A percentile compares a stretch with the other conserved stretches of the same genome.
These are phyloP conservation scores for Aporophyla nigra DNA, from an alignment of 2,888 invertebrate genomes.

Conservation along the genomic window DNA sequence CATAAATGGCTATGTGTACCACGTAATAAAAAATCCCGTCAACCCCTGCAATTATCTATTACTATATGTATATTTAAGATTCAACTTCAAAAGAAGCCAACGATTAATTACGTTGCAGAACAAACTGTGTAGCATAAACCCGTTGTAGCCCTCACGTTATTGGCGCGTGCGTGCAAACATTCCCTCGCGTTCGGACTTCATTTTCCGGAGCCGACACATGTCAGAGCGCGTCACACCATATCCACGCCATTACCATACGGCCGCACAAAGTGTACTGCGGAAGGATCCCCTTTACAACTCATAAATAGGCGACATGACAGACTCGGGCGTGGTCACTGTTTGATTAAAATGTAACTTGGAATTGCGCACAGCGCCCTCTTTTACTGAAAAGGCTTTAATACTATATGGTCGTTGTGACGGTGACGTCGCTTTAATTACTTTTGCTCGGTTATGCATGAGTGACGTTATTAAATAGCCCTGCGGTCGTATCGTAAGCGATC, in stretches of 20 bases:
- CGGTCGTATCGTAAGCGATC: slow-evolving; percentile 74
- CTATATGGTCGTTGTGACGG: slow-evolving; percentile 76
- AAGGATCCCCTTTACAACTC: slow-evolving; percentile 85
- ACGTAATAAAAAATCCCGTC: slow-evolving; percentile 42
- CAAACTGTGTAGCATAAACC: slow-evolving; percentile 59
- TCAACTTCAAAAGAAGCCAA: slow-evolving; percentile 61
- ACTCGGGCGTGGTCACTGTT: slow-evolving; percentile 85
- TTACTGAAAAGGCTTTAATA: slow-evolving; percentile 76
- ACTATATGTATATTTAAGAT: slow-evolving; percentile 52
- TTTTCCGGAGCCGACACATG: slow-evolving; percentile 86
- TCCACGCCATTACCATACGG: slow-evolving; percentile 86
- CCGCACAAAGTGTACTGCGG: slow-evolving; percentile 81
- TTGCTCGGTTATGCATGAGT: slow-evolving; percentile 80
- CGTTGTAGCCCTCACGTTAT: slow-evolving; percentile 60
- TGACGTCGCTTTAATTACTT: slow-evolving; percentile 86
- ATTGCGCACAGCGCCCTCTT: slow-evolving; percentile 76
- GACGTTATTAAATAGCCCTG: slow-evolving; percentile 78
- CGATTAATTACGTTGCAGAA: slow-evolving; percentile 61
- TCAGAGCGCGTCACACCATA: slow-evolving; percentile 85
- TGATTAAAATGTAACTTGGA: slow-evolving; percentile 86
- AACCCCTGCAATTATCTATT: slow-evolving; percentile 27
- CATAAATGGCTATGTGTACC: slow-evolving; percentile 1
- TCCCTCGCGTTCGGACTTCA: slow-evolving; percentile 81
- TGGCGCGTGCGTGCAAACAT: slow-evolving; percentile 69
- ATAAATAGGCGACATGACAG: slow-evolving; percentile 84